Percentiles rank a stretch among this genome's conserved stretches.
Evolutionary conservation across 2,797 vertebrate species (phyloP).

Genomic region (Avahi laniger): DNA sequence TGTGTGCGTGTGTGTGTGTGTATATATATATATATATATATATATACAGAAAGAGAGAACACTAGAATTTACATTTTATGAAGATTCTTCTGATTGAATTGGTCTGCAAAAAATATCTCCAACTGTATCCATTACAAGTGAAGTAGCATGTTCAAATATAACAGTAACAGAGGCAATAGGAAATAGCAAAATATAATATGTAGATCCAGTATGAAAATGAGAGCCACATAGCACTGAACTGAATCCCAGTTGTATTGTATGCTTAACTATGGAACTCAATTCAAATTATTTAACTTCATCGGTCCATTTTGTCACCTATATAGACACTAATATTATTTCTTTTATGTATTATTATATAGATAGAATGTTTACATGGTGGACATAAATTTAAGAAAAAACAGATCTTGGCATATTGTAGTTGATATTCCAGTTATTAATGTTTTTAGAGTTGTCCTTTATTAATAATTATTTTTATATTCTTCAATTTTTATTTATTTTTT

Average conservation of each 20-base stretch:
- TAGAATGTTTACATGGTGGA: neutral
- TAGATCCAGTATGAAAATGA: neutral
- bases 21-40: neutral
- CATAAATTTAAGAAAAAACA: neutral
- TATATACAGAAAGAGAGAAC: neutral
- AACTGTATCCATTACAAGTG: neutral
- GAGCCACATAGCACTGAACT: neutral
- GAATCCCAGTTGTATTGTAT: neutral
- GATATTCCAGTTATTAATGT: neutral
- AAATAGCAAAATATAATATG: neutral
- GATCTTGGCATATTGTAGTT: accelerated
- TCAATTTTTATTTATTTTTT: no score
- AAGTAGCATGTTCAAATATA: neutral
- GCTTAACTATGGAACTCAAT: neutral
- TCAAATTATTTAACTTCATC: neutral
- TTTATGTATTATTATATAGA: neutral
- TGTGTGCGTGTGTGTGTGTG: neutral
- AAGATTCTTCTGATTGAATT: neutral
- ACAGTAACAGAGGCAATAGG: neutral
- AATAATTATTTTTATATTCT: no score
- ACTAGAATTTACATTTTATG: neutral
- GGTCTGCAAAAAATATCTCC: neutral
- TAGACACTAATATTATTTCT: neutral
- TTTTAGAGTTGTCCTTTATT: neutral
- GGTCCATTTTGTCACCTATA: neutral